A percentile compares a stretch with the other conserved stretches of the same genome.
These are phyloP conservation scores for Eupithecia subfuscata DNA, from an alignment of 2,888 invertebrate species.

Conservation along the genomic window DNA sequence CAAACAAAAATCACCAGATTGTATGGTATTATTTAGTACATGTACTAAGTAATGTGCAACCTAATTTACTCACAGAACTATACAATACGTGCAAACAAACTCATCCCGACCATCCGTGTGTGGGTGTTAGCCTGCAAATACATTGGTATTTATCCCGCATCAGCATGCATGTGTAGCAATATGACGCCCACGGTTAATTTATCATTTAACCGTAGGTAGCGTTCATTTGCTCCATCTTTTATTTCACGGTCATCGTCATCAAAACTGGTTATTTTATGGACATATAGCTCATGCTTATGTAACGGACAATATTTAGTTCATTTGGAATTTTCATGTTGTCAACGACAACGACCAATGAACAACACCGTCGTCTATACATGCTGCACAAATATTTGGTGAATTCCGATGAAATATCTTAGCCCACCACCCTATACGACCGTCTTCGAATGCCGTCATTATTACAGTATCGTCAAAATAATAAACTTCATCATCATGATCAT, in stretches of 20 bases:
- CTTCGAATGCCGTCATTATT: neutral
- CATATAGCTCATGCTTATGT: neutral
- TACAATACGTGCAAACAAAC: constrained; percentile 6
- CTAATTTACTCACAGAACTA: neutral
- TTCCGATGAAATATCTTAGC: neutral
- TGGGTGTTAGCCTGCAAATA: constrained; percentile 60
- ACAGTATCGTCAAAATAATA: neutral
- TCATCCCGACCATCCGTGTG: constrained; percentile 26
- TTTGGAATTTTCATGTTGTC: neutral
- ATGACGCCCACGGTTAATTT: constrained; percentile 8
- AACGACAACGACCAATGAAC: neutral
- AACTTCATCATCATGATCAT: neutral
- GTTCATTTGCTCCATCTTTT: constrained; percentile 67
- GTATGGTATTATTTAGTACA: too few relatives aligned
- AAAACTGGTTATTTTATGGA: neutral
- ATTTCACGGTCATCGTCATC: neutral
- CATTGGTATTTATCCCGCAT: constrained; percentile 77
- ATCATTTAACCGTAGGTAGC: constrained; percentile 25
- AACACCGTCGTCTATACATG: neutral
- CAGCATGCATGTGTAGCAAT: constrained; percentile 75
- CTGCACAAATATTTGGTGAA: neutral
- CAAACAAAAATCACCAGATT: too few relatives aligned
- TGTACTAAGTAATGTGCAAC: neutral
- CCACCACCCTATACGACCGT: neutral
- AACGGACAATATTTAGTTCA: neutral